Base-by-base conservation (phyloP, 2,113 vertebrate genomes). In the Circaetus cinerascens region DNA sequence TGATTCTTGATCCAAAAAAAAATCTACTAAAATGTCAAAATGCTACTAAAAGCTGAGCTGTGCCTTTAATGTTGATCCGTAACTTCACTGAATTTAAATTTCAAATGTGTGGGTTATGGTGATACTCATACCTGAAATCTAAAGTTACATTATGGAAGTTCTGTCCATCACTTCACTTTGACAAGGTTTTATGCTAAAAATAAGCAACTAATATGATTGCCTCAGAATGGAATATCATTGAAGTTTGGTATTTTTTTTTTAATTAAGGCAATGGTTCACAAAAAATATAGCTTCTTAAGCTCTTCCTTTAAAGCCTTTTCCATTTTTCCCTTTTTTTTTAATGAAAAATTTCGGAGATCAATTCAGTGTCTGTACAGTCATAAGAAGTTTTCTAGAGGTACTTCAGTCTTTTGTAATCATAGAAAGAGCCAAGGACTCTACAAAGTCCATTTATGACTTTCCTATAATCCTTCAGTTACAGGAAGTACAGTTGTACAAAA, bases 211-310 rank as follows among this genome's bases (percentile, higher is more conserved):
- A 21, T 32, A 20, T 38, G 13, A 46, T 51, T 83, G 21, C 3
- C 12, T 79, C 4, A 53, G 13, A 57, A 45, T 26, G 5, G 5
- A 83, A 18, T 41, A 53, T n/a, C 3, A 17, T 16, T 51, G 5
- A 50, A 56, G 41, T 55, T 38, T 51, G 5, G 15, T 46, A 6
- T n/a, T 56, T 79, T 60, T 48, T 41, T 53, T 34, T 29, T 8
- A 56, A 41, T 20, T 43, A 64, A 40, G 29, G 1, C 4, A 34
- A 10, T 0, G 1, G 8, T 64, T 46, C 43, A 48, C 8, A 9
- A 67, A 41, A 40, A 30, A 30, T 9, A 38, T 5, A 8, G 3
- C 5, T 59, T 53, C 23, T 36, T 62, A 38, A 29, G 5, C 1
- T 40, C 21, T 73, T 53, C 32, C 55, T 55, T 36, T 48, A 40